Evolutionary conservation across 2,113 vertebrate genomes (phyloP), one percentile per base, ranked within the genome.

Genomic region (Siphamia tubifer): DNA sequence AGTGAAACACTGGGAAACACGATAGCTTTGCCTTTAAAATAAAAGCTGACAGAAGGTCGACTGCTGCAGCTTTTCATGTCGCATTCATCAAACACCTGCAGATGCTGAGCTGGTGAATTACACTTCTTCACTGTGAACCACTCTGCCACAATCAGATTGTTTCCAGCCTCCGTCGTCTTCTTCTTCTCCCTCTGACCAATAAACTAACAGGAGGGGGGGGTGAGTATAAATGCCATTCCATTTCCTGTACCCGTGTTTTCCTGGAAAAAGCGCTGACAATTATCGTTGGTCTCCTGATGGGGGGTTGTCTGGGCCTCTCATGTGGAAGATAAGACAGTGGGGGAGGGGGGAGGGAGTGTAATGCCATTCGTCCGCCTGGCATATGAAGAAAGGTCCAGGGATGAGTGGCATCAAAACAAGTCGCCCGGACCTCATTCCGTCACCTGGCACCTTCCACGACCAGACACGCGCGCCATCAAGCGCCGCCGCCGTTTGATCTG

Each of bases 241-340:
- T 87, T 79, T 81, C 58, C 75, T 25, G 68, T 78, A 81, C 78
- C 75, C 77, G 77, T 63, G 3, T 47, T 40, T 87, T 77, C 68
- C 51, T 51, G 9, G 51, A 81, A 85, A 85, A 79, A 39, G 68
- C n/a, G 25, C 49, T 51, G 79, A 77, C 77, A 80, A 87, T 87
- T 88, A 89, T 90, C 87, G 63, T 74, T 68, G 1, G 48, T 81
- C 70, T 83, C 77, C 63, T 84, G 77, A 76, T 64, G 84, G 85
- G 84, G 73, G 68, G 86, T 65, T 83, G 87, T 92, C 90, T 91
- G 90, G 86, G 80, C 75, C 77, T 92, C 84, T 92, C 87, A 92
- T 90, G 88, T 91, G 57, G 53, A 43, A 83, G 90, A 91, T 92
- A 91, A 92, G 86, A 84, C 69, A 66, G 71, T 25, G 55, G 63